phyloP scores from a whole-genome alignment of 1,140 invertebrate genomes.

The Anadara kagoshimensis region DNA sequence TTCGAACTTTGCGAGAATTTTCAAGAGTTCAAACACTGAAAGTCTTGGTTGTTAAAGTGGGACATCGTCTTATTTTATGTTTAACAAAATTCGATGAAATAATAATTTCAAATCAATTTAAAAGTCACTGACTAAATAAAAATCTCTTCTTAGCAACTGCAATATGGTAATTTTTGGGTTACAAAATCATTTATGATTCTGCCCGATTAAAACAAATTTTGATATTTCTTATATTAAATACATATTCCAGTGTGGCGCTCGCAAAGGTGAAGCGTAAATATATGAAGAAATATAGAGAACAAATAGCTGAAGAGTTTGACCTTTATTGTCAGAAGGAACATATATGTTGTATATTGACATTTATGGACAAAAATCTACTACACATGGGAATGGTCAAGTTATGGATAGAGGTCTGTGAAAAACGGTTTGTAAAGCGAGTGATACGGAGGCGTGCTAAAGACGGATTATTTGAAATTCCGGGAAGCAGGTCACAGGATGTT shows the following conservation, averaged over 20 bases:
- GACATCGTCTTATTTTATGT: too few species aligned
- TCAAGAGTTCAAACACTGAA: too few species aligned
- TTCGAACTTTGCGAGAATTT: too few species aligned
- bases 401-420: conserved; percentile 45
- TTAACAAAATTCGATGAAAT: too few species aligned
- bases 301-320: conserved; percentile 30
- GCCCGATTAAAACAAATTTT: too few species aligned
- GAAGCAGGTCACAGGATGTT: conserved; percentile 42
- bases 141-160: too few species aligned
- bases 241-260: background rate
- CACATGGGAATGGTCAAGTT: conserved; percentile 45
- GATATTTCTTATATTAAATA: too few species aligned
- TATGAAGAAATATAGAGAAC: background rate
- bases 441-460: conserved; percentile 41
- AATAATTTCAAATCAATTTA: too few species aligned
- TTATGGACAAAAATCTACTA: conserved; percentile 43
- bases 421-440: conserved; percentile 41
- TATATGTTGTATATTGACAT: conserved; percentile 45
- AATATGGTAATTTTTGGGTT: too few species aligned
- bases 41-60: too few species aligned
- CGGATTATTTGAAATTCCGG: conserved; percentile 50
- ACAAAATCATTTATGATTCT: too few species aligned
- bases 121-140: too few species aligned
- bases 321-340: conserved; percentile 41
- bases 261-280: background rate